A percentile compares a stretch with the other conserved stretches of the same genome.
Conservation (phyloP, 2,797 vertebrate genomes). For the Cuculus canorus region DNA sequence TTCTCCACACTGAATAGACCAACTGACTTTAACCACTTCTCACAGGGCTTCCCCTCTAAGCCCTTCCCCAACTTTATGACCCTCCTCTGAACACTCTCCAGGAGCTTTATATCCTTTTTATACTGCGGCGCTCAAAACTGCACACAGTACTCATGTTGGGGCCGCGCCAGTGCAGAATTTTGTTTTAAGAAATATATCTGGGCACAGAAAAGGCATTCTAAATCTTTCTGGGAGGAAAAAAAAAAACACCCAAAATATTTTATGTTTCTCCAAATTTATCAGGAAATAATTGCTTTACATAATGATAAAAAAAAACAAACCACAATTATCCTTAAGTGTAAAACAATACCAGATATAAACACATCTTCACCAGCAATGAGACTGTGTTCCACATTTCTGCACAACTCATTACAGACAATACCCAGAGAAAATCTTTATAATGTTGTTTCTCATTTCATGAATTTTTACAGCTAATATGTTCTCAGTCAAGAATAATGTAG, state of each 20-base stretch:
- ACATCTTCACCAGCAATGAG: conserved; percentile 59
- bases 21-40: too few relatives aligned
- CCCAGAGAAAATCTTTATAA: conserved; percentile 77
- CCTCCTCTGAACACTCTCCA: too few relatives aligned
- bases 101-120: too few relatives aligned
- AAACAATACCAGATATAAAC: conserved; percentile 64
- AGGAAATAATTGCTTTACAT: conserved; percentile 53
- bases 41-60: too few relatives aligned
- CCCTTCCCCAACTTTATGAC: too few relatives aligned
- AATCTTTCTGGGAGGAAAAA: neutral
- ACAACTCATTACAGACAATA: conserved; percentile 75
- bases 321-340: conserved; percentile 45
- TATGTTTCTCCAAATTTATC: conserved; percentile 23
- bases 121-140: neutral
- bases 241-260: conserved; percentile 1
- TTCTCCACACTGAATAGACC: too few relatives aligned
- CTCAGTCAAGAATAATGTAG: conserved; percentile 75
- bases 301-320: conserved; percentile 56
- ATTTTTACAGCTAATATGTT: conserved; percentile 78
- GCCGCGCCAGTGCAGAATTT: too few relatives aligned
- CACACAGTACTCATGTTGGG: too few relatives aligned
- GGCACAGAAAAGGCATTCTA: neutral
- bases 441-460: conserved; percentile 75
- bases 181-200: neutral
- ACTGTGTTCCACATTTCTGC: conserved; percentile 64